A percentile compares a stretch with the other conserved stretches of the same genome.
These are phyloP conservation scores for Dioctria linearis DNA, from an alignment of 2,888 invertebrate genomes.

Conservation along the genomic window DNA sequence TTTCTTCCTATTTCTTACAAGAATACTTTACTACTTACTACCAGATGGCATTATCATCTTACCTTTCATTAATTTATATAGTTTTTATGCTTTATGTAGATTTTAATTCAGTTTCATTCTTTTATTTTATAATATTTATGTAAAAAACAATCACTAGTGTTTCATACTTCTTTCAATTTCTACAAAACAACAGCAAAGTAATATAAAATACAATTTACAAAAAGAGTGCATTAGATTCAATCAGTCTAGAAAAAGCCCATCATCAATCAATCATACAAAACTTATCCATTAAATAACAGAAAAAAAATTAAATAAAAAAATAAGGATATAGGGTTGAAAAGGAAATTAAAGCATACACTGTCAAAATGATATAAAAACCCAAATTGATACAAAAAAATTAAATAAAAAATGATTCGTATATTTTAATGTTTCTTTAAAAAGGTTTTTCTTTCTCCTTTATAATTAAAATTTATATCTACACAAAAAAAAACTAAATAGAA, in stretches of 20 bases:
- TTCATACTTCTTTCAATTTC: background rate
- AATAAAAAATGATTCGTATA: background rate
- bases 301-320: no score
- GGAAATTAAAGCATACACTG: conserved; percentile 10
- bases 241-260: conserved; percentile 40
- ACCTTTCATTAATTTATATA: background rate
- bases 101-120: background rate
- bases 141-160: conserved; percentile 25
- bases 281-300: background rate
- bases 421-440: conserved; percentile 31
- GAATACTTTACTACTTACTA: background rate
- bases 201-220: background rate
- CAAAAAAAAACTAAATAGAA: conserved; percentile 25
- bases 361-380: background rate
- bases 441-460: background rate
- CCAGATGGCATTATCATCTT: background rate
- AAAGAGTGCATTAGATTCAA: conserved; percentile 24
- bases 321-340: background rate
- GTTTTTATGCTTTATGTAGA: background rate
- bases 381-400: background rate
- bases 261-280: conserved; percentile 16
- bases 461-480: conserved; percentile 34
- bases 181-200: conserved; percentile 30
- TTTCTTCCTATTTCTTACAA: background rate
- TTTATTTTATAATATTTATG: background rate